phyloP scores from a whole-genome alignment of 2,888 invertebrate species.

The Vandiemenella viatica region DNA sequence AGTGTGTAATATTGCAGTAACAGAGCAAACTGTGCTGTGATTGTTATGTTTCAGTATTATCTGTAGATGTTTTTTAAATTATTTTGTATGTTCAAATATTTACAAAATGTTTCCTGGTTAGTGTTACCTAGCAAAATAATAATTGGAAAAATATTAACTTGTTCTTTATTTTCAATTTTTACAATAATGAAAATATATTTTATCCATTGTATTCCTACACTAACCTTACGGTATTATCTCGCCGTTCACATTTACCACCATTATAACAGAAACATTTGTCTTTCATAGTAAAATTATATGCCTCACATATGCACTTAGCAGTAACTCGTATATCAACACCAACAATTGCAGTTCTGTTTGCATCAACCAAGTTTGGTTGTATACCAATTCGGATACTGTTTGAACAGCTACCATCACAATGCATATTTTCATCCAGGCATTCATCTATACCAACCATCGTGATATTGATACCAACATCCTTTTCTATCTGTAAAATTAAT shows the following conservation, averaged over 20 bases:
- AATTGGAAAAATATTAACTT: no score
- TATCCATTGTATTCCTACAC: no score
- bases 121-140: no score
- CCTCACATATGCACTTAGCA: slow-evolving; percentile 32
- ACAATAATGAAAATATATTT: no score
- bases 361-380: slow-evolving; percentile 32
- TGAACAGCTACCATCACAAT: slow-evolving; percentile 35
- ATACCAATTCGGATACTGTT: slow-evolving; percentile 28
- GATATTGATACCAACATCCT: slow-evolving; percentile 32
- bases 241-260: slow-evolving; percentile 38
- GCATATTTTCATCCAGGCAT: slow-evolving; percentile 28
- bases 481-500: slow-evolving; percentile 27
- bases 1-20: no score
- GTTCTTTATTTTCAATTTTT: no score
- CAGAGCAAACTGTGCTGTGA: no score
- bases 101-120: no score
- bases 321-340: slow-evolving; percentile 36
- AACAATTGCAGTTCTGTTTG: slow-evolving; percentile 40
- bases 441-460: slow-evolving; percentile 39
- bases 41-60: no score
- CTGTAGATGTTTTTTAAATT: no score
- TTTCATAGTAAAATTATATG: slow-evolving; percentile 31
- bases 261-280: slow-evolving; percentile 37
- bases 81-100: no score
- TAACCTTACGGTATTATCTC: slow-evolving; percentile 24